These are phyloP conservation scores for Pelobates fuscus DNA, from an alignment of 2,113 vertebrate species.

Conservation along the genomic window DNA sequence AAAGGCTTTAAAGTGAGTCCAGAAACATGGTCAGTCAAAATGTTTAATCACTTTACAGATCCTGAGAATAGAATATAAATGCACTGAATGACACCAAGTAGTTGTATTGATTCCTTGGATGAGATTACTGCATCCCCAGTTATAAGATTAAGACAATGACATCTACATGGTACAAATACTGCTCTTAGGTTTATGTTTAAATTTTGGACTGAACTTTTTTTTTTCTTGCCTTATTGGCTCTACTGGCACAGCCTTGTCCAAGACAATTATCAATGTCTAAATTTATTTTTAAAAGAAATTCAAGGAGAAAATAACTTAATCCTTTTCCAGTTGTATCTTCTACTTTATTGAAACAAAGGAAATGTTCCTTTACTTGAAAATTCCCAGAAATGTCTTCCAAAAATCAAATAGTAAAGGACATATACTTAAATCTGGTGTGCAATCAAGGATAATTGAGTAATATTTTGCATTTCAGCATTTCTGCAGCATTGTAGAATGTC, in stretches of 20 bases:
- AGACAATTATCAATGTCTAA: neutral
- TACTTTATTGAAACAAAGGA: no score
- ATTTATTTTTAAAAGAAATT: neutral
- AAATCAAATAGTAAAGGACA: no score
- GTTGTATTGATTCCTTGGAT: neutral
- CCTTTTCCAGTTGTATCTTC: no score
- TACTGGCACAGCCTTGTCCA: neutral
- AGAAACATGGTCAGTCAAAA: conserved; percentile 10
- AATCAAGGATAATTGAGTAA: conserved; percentile 1
- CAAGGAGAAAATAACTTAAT: no score
- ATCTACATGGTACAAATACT: conserved; percentile 1
- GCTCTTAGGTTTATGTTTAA: neutral
- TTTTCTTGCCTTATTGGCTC: neutral
- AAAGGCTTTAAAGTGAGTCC: conserved; percentile 7
- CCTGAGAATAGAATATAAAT: conserved; percentile 14
- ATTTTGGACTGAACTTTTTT: neutral
- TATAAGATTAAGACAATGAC: conserved; percentile 3
- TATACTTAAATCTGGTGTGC: neutral
- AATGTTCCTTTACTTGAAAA: no score
- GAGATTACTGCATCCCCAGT: conserved; percentile 1
- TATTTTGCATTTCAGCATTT: neutral
- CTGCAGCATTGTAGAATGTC: neutral
- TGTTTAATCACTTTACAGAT: neutral
- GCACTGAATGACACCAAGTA: neutral
- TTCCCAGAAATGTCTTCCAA: no score